phyloP scores from a whole-genome alignment of 2,113 vertebrate genomes.

The Hiodon alosoides region DNA sequence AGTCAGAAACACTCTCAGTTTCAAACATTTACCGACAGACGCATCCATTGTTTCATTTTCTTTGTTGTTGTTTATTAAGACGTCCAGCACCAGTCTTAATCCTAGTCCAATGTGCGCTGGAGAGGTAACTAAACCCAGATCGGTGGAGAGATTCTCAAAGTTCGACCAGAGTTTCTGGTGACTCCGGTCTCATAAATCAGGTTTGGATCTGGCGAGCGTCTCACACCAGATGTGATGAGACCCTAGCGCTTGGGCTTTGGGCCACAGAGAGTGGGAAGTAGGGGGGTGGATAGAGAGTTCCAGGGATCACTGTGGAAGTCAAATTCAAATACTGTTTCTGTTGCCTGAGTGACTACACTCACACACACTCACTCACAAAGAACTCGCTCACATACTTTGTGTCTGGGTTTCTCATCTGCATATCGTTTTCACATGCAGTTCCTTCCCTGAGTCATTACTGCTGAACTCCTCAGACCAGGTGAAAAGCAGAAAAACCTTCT shows the following conservation, averaged over 20 bases:
- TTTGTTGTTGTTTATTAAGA: not conserved
- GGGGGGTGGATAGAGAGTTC: too few relatives aligned
- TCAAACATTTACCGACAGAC: too few relatives aligned
- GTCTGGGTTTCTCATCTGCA: too few relatives aligned
- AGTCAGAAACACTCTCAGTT: too few relatives aligned
- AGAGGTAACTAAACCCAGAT: not conserved
- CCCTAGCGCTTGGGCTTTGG: not conserved
- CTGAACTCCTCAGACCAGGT: too few relatives aligned
- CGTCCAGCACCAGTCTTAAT: not conserved
- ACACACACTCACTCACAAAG: not conserved
- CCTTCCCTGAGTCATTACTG: too few relatives aligned
- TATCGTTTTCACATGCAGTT: too few relatives aligned
- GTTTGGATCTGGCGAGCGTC: not conserved
- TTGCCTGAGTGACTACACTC: not conserved
- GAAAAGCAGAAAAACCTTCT: too few relatives aligned
- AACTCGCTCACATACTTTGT: not conserved
- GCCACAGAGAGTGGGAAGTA: too few relatives aligned
- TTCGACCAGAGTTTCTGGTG: not conserved
- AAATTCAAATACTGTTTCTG: too few relatives aligned
- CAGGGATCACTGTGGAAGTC: too few relatives aligned
- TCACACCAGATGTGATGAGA: slow-evolving; percentile 1
- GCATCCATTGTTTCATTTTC: too few relatives aligned
- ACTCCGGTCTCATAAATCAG: slow-evolving; percentile 1
- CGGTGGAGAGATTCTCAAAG: not conserved
- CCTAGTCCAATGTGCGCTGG: not conserved